Evolutionary conservation across 92 coral and sea anemone species (phyloP).

Genomic region (Palythoa grandiflora): DNA sequence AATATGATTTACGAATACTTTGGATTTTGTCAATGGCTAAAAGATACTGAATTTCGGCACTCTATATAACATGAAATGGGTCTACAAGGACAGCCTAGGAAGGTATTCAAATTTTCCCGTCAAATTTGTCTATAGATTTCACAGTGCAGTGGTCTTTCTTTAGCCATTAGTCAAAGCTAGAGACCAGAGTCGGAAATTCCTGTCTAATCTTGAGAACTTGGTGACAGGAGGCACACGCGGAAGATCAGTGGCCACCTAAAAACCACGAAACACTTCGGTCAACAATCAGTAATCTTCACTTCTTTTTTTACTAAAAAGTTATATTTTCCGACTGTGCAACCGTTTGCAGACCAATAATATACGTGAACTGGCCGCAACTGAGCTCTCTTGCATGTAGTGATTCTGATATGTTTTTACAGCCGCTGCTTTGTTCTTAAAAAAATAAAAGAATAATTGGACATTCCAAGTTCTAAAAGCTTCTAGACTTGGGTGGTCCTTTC

Average conservation of each 20-base stretch:
- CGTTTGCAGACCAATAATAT: not conserved
- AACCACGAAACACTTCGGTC: constrained; percentile 25
- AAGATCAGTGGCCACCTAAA: constrained; percentile 39
- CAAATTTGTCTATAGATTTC: constrained; percentile 23
- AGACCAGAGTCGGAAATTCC: constrained; percentile 70
- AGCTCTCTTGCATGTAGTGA: constrained; percentile 29
- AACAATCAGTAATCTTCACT: not conserved
- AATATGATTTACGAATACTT: constrained; percentile 34
- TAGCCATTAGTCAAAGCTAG: constrained; percentile 34
- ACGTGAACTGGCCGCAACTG: not conserved
- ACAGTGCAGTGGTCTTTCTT: constrained; percentile 24
- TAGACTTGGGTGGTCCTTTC: constrained; percentile 36
- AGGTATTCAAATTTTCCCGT: constrained; percentile 42
- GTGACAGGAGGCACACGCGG: constrained; percentile 86
- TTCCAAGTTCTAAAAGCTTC: constrained; percentile 43
- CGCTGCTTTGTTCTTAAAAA: constrained; percentile 38
- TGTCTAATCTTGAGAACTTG: constrained; percentile 82
- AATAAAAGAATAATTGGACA: constrained; percentile 20
- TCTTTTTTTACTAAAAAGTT: not conserved
- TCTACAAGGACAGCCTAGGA: not conserved
- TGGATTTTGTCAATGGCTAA: constrained; percentile 1
- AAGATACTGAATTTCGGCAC: not conserved
- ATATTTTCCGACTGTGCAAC: not conserved
- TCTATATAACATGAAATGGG: not conserved
- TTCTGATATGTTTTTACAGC: constrained; percentile 62